phyloP scores from a whole-genome alignment of 2,888 invertebrate species.

The Xestia c-nigrum region DNA sequence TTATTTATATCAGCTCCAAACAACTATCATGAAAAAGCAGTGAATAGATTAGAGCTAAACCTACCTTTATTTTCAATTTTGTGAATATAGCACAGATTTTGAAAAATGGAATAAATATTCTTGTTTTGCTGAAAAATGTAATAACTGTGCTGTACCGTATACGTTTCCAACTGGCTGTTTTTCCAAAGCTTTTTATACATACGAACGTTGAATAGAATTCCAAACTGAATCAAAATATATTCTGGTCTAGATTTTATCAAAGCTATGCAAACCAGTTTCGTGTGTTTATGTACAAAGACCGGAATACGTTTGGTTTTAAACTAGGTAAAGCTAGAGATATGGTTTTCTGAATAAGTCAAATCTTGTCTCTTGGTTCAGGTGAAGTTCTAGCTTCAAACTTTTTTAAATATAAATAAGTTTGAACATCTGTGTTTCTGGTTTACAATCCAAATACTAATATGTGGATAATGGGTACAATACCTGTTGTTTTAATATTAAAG shows the following conservation, averaged over 20 bases:
- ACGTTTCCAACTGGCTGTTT: conserved; percentile 33
- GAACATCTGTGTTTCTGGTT: not conserved
- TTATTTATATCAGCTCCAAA: not conserved
- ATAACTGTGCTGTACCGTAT: conserved; percentile 23
- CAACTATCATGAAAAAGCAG: not conserved
- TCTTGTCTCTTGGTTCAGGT: conserved; percentile 13
- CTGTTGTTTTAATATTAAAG: not conserved
- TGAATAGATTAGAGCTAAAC: not conserved
- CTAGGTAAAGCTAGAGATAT: conserved; percentile 13
- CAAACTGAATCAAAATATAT: conserved; percentile 56
- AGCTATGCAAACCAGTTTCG: conserved; percentile 31
- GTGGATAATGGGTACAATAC: not conserved
- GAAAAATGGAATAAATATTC: conserved; percentile 4
- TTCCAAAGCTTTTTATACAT: conserved; percentile 40
- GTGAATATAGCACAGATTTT: conserved; percentile 8
- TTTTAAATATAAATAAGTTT: conserved; percentile 17
- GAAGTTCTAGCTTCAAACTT: not conserved
- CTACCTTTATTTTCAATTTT: not conserved
- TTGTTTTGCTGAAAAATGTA: conserved; percentile 15
- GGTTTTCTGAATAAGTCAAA: conserved; percentile 36
- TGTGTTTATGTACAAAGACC: conserved; percentile 24
- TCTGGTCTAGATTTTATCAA: conserved; percentile 57
- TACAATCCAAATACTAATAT: not conserved
- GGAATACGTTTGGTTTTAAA: conserved; percentile 18
- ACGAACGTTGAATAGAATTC: conserved; percentile 43